These are phyloP conservation scores for Esox lucius DNA, from an alignment of 2,797 vertebrate species.

Conservation along the genomic window DNA sequence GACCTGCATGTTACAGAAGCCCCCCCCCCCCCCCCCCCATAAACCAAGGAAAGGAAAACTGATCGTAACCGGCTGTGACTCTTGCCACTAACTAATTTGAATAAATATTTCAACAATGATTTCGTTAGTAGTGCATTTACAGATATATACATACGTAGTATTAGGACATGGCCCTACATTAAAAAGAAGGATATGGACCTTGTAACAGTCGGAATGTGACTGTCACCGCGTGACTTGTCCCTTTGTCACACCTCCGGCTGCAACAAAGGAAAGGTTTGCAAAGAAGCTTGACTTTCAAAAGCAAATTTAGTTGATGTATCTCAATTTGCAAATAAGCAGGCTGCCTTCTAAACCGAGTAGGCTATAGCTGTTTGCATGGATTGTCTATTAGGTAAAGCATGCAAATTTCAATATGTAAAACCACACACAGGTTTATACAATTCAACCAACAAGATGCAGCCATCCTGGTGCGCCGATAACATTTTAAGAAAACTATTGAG, in stretches of 20 bases:
- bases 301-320: neutral
- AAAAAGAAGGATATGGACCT: no score
- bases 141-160: no score
- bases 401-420: constrained; percentile 9
- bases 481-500: neutral
- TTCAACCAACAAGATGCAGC: neutral
- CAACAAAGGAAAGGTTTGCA: neutral
- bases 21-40: no score
- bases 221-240: neutral
- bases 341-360: neutral
- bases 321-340: constrained; percentile 9
- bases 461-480: neutral
- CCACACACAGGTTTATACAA: neutral
- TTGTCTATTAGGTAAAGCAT: neutral
- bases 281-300: neutral
- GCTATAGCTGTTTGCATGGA: constrained; percentile 1
- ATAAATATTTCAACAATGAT: no score
- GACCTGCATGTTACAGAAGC: no score
- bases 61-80: no score
- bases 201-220: neutral
- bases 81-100: no score
- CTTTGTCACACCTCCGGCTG: neutral
- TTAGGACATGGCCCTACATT: no score
- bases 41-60: no score
- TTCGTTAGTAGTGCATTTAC: no score